Evolutionary conservation across 2,888 invertebrate genomes (phyloP).

Genomic region (Sturmia bella): DNA sequence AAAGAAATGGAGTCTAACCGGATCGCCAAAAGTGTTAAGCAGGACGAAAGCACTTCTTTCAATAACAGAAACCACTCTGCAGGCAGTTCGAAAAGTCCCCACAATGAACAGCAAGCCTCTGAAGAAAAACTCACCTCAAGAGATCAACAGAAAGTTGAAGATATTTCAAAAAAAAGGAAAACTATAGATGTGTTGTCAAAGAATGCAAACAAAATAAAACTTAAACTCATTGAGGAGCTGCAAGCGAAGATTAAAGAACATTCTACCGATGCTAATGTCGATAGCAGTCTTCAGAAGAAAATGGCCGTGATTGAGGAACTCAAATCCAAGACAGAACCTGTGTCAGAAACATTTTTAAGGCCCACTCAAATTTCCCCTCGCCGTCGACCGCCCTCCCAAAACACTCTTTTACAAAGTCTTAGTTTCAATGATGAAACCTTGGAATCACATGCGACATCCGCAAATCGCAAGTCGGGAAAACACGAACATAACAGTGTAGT

Average conservation of each 20-base stretch:
- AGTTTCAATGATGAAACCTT: constrained; percentile 77
- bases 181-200: not conserved
- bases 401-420: constrained; percentile 66
- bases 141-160: not conserved
- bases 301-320: constrained; percentile 77
- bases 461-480: constrained; percentile 78
- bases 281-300: constrained; percentile 61
- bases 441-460: constrained; percentile 80
- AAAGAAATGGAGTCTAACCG: not conserved
- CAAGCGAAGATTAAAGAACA: constrained; percentile 43
- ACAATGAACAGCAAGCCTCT: not conserved
- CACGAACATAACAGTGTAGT: constrained; percentile 74
- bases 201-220: constrained; percentile 26
- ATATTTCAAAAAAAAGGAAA: not conserved
- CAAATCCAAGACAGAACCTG: constrained; percentile 75
- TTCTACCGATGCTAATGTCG: constrained; percentile 56
- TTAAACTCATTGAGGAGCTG: constrained; percentile 44
- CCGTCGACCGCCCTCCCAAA: constrained; percentile 70
- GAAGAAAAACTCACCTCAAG: not conserved
- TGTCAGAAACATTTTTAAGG: constrained; percentile 74
- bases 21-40: not conserved
- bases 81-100: not conserved
- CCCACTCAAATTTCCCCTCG: constrained; percentile 77
- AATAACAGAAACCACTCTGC: not conserved
- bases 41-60: not conserved